Conservation (phyloP, 2,888 invertebrate species). For the Macroteleia sp. region DNA sequence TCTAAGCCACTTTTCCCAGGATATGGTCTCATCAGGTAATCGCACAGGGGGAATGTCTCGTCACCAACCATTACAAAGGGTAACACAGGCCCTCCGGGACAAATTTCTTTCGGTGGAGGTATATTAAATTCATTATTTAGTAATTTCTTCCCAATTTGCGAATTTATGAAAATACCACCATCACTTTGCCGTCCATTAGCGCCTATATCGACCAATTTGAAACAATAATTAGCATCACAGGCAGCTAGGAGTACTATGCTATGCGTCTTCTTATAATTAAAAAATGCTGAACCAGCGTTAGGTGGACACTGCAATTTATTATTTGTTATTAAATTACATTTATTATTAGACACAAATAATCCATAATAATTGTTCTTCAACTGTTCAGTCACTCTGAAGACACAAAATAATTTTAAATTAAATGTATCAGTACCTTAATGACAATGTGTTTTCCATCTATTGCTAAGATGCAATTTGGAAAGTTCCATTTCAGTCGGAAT, state of each 20-base stretch:
- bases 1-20: constrained; percentile 3
- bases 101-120: background rate
- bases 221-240: background rate
- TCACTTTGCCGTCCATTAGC: constrained; percentile 2
- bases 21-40: constrained; percentile 22
- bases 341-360: too few relatives aligned
- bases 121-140: background rate
- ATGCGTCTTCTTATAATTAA: background rate
- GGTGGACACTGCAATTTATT: background rate
- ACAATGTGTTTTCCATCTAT: background rate
- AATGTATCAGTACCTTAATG: background rate
- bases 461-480: background rate
- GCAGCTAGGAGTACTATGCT: background rate
- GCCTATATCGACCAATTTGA: constrained; percentile 8
- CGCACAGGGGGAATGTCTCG: constrained; percentile 2
- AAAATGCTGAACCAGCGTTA: background rate
- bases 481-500: background rate
- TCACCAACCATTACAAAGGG: constrained; percentile 5
- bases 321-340: too few relatives aligned
- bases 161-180: background rate
- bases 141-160: background rate
- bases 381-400: too few relatives aligned
- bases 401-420: too few relatives aligned
- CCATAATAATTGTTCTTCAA: too few relatives aligned
- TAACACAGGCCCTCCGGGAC: background rate